Evolutionary conservation across 2,797 vertebrate genomes (phyloP).

Genomic region (Mus spretus): DNA sequence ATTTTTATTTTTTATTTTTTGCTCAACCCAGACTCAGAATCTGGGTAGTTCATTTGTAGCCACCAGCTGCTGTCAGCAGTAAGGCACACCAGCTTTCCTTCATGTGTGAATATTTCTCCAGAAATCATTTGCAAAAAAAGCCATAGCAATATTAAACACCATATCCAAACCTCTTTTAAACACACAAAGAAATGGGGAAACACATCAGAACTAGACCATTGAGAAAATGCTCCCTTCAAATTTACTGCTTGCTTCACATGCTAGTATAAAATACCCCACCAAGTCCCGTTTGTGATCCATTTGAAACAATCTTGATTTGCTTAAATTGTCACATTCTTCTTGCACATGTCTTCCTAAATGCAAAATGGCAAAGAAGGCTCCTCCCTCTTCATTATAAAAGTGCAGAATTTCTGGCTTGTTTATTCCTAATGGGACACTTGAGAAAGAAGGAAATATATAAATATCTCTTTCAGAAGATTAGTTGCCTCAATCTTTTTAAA

Average conservation of each 20-base stretch:
- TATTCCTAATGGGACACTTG: constrained; percentile 85
- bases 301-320: constrained; percentile 85
- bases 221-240: constrained; percentile 87
- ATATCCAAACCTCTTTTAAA: constrained; percentile 85
- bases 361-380: constrained; percentile 78
- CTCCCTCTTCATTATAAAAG: constrained; percentile 82
- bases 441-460: constrained; percentile 79
- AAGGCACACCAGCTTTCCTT: constrained; percentile 86
- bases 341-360: constrained; percentile 83
- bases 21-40: constrained; percentile 81
- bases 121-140: constrained; percentile 88
- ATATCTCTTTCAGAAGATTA: constrained; percentile 84
- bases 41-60: constrained; percentile 86
- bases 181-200: constrained; percentile 84
- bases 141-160: constrained; percentile 87
- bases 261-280: constrained; percentile 84
- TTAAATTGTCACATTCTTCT: constrained; percentile 86
- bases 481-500: constrained; percentile 77
- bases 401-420: constrained; percentile 69
- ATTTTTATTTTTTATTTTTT: constrained; percentile 78
- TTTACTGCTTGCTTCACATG: constrained; percentile 80
- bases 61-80: constrained; percentile 86
- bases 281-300: constrained; percentile 85
- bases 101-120: constrained; percentile 87
- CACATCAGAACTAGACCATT: constrained; percentile 85